These are phyloP conservation scores for Carettochelys insculpta DNA, from an alignment of 2,113 vertebrate genomes.

Conservation along the genomic window DNA sequence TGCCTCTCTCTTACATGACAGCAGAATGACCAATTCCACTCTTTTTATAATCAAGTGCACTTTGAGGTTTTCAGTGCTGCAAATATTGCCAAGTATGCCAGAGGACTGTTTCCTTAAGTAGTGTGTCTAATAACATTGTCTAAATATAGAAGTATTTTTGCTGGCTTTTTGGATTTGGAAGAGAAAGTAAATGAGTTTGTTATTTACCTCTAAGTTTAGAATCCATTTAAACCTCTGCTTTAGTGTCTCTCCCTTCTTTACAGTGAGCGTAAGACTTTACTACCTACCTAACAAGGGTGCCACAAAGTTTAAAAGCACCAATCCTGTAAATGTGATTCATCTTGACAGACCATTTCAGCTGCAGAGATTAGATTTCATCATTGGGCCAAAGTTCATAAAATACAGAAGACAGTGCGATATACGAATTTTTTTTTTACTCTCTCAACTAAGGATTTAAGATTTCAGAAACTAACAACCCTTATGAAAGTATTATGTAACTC, in stretches of 20 bases:
- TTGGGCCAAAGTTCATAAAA: neutral
- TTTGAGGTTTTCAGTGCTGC: neutral
- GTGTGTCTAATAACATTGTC: neutral
- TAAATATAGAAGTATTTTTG: fast-evolving
- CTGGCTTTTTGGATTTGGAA: neutral
- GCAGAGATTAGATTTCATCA: fast-evolving
- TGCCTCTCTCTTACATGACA: neutral
- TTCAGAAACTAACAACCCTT: neutral
- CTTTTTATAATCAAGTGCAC: neutral
- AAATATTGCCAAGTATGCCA: neutral
- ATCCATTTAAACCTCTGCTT: neutral
- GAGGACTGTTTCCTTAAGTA: neutral
- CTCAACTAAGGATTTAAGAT: neutral
- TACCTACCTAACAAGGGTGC: neutral
- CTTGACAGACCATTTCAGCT: neutral
- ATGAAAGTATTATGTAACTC: neutral
- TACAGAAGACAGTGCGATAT: fast-evolving
- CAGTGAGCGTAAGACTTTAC: neutral
- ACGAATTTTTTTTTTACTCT: neutral
- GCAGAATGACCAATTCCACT: neutral
- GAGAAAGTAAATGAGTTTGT: neutral
- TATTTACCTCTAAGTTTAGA: neutral
- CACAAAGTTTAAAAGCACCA: neutral
- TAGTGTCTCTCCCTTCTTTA: neutral
- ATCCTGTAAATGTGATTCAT: neutral